Percentiles rank a stretch among this genome's conserved stretches.
phyloP scores from a whole-genome alignment of 2,797 vertebrate species.

The Cyprinella venusta region DNA sequence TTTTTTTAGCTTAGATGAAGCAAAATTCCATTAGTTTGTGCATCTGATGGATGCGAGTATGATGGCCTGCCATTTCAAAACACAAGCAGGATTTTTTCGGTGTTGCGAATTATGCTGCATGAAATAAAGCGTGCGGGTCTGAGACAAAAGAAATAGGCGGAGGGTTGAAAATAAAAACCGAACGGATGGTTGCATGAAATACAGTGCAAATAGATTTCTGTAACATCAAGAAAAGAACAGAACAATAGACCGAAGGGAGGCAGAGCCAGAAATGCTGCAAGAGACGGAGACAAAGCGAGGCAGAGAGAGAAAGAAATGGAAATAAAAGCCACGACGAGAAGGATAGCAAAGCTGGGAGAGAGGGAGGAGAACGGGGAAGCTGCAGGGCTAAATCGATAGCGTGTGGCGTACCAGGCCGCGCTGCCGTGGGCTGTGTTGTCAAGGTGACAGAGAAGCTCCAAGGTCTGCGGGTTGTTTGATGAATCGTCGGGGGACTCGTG shows the following conservation, averaged over 20 bases:
- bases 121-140: constrained; percentile 58
- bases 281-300: constrained; percentile 7
- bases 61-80: constrained; percentile 66
- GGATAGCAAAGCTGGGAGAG: constrained; percentile 20
- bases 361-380: constrained; percentile 24
- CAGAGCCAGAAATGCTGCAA: constrained; percentile 6
- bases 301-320: constrained; percentile 7
- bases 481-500: constrained; percentile 96
- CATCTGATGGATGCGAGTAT: constrained; percentile 54
- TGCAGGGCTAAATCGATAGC: constrained; percentile 65
- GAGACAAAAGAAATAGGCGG: constrained; percentile 67
- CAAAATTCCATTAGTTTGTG: constrained; percentile 52
- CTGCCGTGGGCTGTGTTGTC: constrained; percentile 89
- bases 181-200: constrained; percentile 25
- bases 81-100: constrained; percentile 22
- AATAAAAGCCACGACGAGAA: constrained; percentile 16
- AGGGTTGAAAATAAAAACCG: constrained; percentile 45
- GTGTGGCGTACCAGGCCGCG: constrained; percentile 88
- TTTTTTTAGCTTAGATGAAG: constrained; percentile 49
- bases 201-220: constrained; percentile 34
- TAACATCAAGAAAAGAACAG: constrained; percentile 33
- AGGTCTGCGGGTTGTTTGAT: constrained; percentile 91
- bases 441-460: constrained; percentile 98
- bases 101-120: constrained; percentile 55
- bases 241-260: constrained; percentile 34